A percentile compares a stretch with the other conserved stretches of the same genome.
Evolutionary conservation across 2,888 invertebrate species (phyloP).

Genomic region (Trisateles emortualis): DNA sequence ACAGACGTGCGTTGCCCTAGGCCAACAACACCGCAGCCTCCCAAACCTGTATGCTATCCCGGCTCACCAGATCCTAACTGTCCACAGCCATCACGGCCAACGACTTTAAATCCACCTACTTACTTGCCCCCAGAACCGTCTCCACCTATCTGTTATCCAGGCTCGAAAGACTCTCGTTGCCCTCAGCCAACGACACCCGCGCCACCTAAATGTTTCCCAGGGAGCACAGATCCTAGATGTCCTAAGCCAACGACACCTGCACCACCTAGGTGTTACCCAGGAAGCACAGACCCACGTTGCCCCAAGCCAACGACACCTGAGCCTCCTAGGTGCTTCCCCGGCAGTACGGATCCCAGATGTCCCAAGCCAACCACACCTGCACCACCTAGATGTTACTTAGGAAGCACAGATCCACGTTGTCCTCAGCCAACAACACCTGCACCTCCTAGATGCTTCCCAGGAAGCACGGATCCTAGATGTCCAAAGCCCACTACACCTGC

Average conservation of each 20-base stretch:
- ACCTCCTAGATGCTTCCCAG: conserved; percentile 62
- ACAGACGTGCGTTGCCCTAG: conserved; percentile 52
- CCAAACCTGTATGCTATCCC: conserved; percentile 41
- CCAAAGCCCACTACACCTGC: conserved; percentile 42
- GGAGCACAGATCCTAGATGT: conserved; percentile 63
- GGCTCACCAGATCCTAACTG: conserved; percentile 54
- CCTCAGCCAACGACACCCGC: conserved; percentile 48
- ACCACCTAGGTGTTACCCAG: conserved; percentile 52
- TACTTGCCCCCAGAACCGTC: conserved; percentile 49
- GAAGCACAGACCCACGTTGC: conserved; percentile 65
- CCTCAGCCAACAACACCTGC: conserved; percentile 46
- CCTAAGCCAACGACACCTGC: conserved; percentile 20
- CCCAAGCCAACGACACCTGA: conserved; percentile 54
- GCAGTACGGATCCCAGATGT: conserved; percentile 36
- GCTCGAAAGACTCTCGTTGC: conserved; percentile 62
- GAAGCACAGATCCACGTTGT: conserved; percentile 51
- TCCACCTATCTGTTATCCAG: conserved; percentile 53
- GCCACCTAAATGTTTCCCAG: conserved; percentile 53
- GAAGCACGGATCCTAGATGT: conserved; percentile 1
- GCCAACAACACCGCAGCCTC: conserved; percentile 44
- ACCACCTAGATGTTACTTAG: conserved; percentile 50
- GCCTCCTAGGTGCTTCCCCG: conserved; percentile 36
- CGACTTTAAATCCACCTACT: conserved; percentile 32
- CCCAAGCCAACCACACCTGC: conserved; percentile 31
- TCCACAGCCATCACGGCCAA: conserved; percentile 26